Evolutionary conservation across 2,113 vertebrate species (phyloP), one percentile per base, ranked within the genome.

Genomic region (human (Homo sapiens)): DNA sequence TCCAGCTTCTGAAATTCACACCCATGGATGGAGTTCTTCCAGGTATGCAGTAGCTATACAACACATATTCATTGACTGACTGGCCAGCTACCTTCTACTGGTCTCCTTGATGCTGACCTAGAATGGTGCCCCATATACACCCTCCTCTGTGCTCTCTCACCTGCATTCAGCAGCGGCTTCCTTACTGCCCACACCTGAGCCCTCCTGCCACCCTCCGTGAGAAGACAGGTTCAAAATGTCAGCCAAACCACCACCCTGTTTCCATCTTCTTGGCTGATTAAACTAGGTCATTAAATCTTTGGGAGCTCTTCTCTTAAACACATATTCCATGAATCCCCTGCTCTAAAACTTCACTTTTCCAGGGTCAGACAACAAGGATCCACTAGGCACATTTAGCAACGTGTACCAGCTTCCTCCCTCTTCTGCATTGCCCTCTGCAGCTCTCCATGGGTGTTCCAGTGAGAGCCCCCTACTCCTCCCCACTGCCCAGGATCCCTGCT

Each of bases 191-290:
- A 52, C 40, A 48, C 12, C 20, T 61, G 27, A 73, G 43, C n/a
- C 55, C 70, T 40, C 59, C 32, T 23, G 10, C 18, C 17, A 52
- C 5, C 35, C 38, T 66, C 43, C 52, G 27, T 78, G 72, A 86
- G 75, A 38, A 86, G 52, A 87, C 0, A 87, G 3, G 3, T 22
- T 6, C 68, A 79, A 94, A 82, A 78, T 11, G 38, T 68, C 72
- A 90, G 30, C 17, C 83, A 85, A 40, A 72, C 38, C 32, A 72
- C n/a, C 32, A 52, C 43, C 0, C 16, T 32, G 48, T 61, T 78
- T 66, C 35, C 38, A 30, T 64, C 68, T 78, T 55, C 50, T 89
- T 78, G 32, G 30, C 43, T n/a, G 59, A 85, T 55, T 92, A 92
- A 72, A 50, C 17, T 8, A 86, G 13, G 52, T 48, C 12, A 75